Conservation (phyloP, 2,888 invertebrate genomes). For the Caenorhabditis auriculariae region DNA sequence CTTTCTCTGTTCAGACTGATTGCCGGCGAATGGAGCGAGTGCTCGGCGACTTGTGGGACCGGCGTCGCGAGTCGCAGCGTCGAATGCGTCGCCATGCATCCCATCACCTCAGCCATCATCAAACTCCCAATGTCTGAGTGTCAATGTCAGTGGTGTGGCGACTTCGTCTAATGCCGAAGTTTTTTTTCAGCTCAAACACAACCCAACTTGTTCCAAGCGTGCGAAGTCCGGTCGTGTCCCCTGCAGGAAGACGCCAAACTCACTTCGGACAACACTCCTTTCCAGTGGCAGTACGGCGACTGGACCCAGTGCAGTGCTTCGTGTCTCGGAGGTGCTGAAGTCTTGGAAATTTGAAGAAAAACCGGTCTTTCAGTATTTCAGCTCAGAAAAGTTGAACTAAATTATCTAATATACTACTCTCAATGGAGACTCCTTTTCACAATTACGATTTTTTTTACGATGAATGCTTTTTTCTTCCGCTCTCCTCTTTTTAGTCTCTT, state of each 20-base stretch:
- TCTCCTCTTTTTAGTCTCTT: not conserved
- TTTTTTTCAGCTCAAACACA: conserved; percentile 44
- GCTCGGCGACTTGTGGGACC: conserved; percentile 48
- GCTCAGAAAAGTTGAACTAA: too few relatives aligned
- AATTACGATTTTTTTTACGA: not conserved
- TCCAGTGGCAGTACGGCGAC: conserved; percentile 55
- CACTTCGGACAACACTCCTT: conserved; percentile 22
- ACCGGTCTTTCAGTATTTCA: not conserved
- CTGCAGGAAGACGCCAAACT: conserved; percentile 41
- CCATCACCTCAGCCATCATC: conserved; percentile 50
- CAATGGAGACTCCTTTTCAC: not conserved
- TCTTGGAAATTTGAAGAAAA: not conserved
- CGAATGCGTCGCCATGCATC: conserved; percentile 55
- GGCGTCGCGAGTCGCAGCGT: conserved; percentile 46
- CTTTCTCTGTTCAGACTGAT: conserved; percentile 22
- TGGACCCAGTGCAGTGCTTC: conserved; percentile 83
- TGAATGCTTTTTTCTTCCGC: not conserved
- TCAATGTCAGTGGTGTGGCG: conserved; percentile 38
- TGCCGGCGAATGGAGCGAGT: conserved; percentile 41
- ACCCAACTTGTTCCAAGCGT: conserved; percentile 59
- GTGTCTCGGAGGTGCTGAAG: conserved; percentile 76
- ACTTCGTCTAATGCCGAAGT: not conserved
- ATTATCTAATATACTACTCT: not conserved
- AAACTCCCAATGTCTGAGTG: conserved; percentile 62
- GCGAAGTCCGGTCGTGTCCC: conserved; percentile 53